These are phyloP conservation scores for Podarcis siculus DNA, from an alignment of 2,797 vertebrate genomes.

Conservation along the genomic window DNA sequence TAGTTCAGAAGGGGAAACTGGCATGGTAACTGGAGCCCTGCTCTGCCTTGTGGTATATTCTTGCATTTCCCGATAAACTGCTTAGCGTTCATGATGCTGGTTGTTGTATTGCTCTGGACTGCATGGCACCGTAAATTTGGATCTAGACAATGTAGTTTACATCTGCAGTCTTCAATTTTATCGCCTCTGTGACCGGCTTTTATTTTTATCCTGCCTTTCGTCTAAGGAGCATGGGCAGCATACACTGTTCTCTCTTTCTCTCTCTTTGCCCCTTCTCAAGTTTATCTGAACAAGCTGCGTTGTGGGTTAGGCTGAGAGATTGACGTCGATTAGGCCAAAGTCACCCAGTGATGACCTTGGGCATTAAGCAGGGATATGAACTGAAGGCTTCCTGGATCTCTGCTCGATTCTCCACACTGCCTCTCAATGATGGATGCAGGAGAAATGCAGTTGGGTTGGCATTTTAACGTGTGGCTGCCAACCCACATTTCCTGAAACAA, in stretches of 20 bases:
- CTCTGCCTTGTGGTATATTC: too few species aligned
- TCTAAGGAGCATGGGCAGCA: not conserved
- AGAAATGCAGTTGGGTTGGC: too few species aligned
- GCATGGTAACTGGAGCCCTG: not conserved
- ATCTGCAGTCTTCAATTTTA: not conserved
- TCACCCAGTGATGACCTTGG: not conserved
- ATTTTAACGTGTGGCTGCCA: too few species aligned
- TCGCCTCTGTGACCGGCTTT: not conserved
- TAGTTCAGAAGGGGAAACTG: constrained; percentile 7
- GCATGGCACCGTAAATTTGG: not conserved
- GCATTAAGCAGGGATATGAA: not conserved
- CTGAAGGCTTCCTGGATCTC: too few species aligned
- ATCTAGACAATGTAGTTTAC: too few species aligned
- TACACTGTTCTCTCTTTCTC: not conserved
- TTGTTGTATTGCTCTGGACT: not conserved
- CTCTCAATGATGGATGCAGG: not conserved
- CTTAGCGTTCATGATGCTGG: too few species aligned
- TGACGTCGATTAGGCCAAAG: not conserved
- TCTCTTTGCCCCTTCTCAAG: not conserved
- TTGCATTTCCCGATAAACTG: not conserved
- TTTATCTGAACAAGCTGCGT: not conserved
- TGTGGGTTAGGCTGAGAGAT: not conserved
- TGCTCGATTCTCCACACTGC: not conserved
- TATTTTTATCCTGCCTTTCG: not conserved
- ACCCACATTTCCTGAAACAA: too few species aligned